These are phyloP conservation scores for Manis crassicaudata DNA, from an alignment of 2,797 vertebrate genomes.

Conservation along the genomic window DNA sequence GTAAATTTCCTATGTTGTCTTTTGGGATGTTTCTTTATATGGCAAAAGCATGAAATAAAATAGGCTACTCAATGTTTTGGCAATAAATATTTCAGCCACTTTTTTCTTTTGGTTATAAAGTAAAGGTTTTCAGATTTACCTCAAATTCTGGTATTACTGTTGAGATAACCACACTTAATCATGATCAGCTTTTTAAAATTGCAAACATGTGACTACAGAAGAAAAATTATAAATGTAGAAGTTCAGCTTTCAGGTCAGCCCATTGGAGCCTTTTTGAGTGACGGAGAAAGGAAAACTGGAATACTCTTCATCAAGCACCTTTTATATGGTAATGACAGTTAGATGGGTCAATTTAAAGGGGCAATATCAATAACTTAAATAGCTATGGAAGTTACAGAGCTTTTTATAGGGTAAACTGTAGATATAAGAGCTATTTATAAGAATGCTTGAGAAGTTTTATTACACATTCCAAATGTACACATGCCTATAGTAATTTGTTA, in stretches of 20 bases:
- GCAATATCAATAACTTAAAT: not conserved
- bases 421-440: not conserved
- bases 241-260: constrained; percentile 14
- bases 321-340: not conserved
- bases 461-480: not conserved
- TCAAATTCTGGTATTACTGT: constrained; percentile 42
- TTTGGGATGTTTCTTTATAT: constrained; percentile 23
- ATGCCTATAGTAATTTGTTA: not conserved
- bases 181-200: not conserved
- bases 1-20: constrained; percentile 19
- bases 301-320: not conserved
- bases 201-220: not conserved
- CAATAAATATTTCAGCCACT: not conserved
- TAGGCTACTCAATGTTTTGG: not conserved
- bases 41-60: constrained; percentile 11
- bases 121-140: not conserved
- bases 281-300: not conserved
- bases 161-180: not conserved
- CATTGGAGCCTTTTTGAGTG: not conserved
- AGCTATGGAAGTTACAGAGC: not conserved
- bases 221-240: constrained; percentile 7
- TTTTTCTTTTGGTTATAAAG: constrained; percentile 10
- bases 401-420: not conserved
- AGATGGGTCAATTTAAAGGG: not conserved
- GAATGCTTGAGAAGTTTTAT: constrained; percentile 17